phyloP scores from a whole-genome alignment of 2,797 vertebrate species.

The Megalops cyprinoides region DNA sequence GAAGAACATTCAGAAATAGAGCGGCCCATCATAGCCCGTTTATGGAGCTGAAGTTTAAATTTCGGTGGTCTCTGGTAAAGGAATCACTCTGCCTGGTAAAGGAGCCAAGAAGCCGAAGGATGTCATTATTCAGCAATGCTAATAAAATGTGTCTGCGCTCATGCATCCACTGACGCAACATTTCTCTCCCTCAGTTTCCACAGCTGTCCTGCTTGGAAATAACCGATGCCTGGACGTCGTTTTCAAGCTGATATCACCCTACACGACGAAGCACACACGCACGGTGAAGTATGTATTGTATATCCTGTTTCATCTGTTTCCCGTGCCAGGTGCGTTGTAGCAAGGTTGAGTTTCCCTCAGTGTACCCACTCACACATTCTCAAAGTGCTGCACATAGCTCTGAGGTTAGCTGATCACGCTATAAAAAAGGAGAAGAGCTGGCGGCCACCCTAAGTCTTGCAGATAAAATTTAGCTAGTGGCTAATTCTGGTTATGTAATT shows the following conservation, averaged over 20 bases:
- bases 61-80: background rate
- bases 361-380: slow-evolving; percentile 2
- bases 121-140: background rate
- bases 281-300: slow-evolving; percentile 77
- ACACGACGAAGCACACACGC: slow-evolving; percentile 71
- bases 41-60: background rate
- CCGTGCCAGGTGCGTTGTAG: background rate
- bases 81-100: background rate
- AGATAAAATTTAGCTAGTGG: too few species aligned
- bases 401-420: background rate
- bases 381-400: slow-evolving; percentile 20
- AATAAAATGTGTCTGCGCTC: background rate
- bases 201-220: slow-evolving; percentile 80
- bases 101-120: background rate
- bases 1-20: background rate
- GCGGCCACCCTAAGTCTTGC: background rate
- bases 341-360: background rate
- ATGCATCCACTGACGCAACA: background rate
- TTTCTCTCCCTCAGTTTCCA: slow-evolving; percentile 70
- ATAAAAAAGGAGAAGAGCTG: slow-evolving; percentile 7
- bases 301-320: background rate
- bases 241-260: slow-evolving; percentile 80
- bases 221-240: slow-evolving; percentile 84
- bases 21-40: background rate
- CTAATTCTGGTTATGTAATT: too few species aligned